Evolutionary conservation across 2,797 vertebrate genomes (phyloP).

Genomic region (Choloepus didactylus): DNA sequence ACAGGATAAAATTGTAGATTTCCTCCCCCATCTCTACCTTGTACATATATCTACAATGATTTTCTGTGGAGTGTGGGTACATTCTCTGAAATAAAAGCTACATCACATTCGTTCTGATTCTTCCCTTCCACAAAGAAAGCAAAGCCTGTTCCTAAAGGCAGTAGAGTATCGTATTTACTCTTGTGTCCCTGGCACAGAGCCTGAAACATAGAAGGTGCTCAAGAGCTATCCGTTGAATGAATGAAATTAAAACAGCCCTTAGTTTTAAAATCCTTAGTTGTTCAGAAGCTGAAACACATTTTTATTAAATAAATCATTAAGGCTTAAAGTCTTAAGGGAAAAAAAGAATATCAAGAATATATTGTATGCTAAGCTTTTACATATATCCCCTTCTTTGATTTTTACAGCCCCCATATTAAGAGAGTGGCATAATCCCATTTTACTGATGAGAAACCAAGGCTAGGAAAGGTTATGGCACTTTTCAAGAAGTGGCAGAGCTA

Average conservation of each 20-base stretch:
- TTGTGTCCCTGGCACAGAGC: neutral
- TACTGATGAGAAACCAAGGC: conserved; percentile 56
- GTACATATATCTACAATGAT: neutral
- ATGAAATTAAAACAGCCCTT: neutral
- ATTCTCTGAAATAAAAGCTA: neutral
- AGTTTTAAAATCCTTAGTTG: neutral
- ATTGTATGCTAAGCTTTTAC: neutral
- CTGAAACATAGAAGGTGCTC: neutral
- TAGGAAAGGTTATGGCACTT: neutral
- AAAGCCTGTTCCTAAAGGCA: neutral
- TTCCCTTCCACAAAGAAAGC: neutral
- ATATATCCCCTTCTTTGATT: neutral
- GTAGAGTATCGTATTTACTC: neutral
- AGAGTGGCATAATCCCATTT: conserved; percentile 44
- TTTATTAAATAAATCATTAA: conserved; percentile 43
- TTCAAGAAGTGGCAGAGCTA: conserved; percentile 62
- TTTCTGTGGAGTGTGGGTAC: neutral
- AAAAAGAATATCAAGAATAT: conserved; percentile 18
- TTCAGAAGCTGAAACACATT: neutral
- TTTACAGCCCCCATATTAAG: neutral
- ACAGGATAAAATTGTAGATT: neutral
- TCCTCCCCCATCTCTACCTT: neutral
- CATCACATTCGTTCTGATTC: neutral
- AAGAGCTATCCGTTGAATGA: neutral
- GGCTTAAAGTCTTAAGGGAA: neutral